phyloP scores from a whole-genome alignment of 2,113 vertebrate genomes.

The Gnathonemus longibarbis region DNA sequence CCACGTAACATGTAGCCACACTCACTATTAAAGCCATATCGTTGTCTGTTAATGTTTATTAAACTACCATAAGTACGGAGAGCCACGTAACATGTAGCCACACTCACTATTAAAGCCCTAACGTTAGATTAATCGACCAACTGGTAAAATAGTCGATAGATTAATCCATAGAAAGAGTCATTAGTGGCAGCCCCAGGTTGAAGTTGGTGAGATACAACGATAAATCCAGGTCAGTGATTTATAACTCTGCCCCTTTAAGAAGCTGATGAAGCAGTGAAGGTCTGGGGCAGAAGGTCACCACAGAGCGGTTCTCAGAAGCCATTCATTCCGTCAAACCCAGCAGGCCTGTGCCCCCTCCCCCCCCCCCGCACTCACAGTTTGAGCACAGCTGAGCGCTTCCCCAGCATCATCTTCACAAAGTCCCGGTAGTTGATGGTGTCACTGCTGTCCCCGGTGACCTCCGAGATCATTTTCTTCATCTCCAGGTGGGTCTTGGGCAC shows the following conservation, averaged over 20 bases:
- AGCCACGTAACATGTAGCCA: too few relatives aligned
- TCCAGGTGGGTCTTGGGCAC: conserved; percentile 92
- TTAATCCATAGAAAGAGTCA: too few relatives aligned
- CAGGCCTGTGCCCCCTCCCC: too few relatives aligned
- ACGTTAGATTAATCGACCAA: too few relatives aligned
- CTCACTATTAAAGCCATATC: too few relatives aligned
- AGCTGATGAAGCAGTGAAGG: not conserved
- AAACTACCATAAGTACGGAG: too few relatives aligned
- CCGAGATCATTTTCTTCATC: conserved; percentile 94
- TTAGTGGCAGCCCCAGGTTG: not conserved
- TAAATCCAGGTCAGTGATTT: not conserved
- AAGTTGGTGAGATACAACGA: not conserved
- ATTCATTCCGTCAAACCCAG: not conserved
- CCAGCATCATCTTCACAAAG: conserved; percentile 96
- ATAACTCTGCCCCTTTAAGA: not conserved
- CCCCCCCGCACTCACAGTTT: conserved; percentile 79
- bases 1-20: too few relatives aligned
- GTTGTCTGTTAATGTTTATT: too few relatives aligned
- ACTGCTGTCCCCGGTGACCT: conserved; percentile 81
- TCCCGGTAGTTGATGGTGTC: conserved; percentile 91
- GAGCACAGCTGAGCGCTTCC: conserved; percentile 87
- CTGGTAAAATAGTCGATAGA: too few relatives aligned
- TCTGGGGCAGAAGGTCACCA: not conserved
- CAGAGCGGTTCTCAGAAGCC: not conserved
- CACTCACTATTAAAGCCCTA: too few relatives aligned